These are phyloP conservation scores for Petrolisthes manimaculis DNA, from an alignment of 2,888 invertebrate species.

Conservation along the genomic window DNA sequence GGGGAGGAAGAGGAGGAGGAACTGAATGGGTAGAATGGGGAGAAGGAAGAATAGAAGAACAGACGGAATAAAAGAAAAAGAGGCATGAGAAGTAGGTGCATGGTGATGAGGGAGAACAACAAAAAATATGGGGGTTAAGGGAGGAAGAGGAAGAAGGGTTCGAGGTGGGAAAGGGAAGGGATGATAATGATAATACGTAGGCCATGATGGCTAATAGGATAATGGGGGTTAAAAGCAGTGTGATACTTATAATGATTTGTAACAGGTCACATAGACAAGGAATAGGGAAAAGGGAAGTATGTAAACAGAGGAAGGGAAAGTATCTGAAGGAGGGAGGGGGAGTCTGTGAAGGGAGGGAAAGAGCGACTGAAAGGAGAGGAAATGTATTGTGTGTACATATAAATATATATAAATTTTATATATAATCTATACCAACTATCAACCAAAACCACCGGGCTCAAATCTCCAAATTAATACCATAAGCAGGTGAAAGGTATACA, in stretches of 20 bases:
- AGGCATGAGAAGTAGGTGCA: neutral
- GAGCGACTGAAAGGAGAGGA: neutral
- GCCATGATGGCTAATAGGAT: neutral
- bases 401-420: no score
- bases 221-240: neutral
- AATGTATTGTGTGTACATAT: neutral
- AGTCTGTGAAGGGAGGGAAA: constrained; percentile 8
- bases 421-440: no score
- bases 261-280: neutral
- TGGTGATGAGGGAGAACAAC: neutral
- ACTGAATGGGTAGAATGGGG: neutral
- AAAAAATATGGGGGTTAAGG: constrained; percentile 8
- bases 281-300: neutral
- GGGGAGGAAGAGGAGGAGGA: neutral
- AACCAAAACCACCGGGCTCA: no score
- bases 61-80: neutral
- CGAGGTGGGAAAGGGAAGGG: no score
- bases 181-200: no score
- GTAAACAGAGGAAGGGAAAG: neutral
- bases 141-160: constrained; percentile 8
- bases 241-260: neutral
- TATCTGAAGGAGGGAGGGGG: neutral
- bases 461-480: no score
- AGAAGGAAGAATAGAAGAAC: neutral
- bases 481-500: no score